A percentile compares a stretch with the other conserved stretches of the same genome.
Evolutionary conservation across 2,888 invertebrate species (phyloP).

Genomic region (Tiliacea aurago): DNA sequence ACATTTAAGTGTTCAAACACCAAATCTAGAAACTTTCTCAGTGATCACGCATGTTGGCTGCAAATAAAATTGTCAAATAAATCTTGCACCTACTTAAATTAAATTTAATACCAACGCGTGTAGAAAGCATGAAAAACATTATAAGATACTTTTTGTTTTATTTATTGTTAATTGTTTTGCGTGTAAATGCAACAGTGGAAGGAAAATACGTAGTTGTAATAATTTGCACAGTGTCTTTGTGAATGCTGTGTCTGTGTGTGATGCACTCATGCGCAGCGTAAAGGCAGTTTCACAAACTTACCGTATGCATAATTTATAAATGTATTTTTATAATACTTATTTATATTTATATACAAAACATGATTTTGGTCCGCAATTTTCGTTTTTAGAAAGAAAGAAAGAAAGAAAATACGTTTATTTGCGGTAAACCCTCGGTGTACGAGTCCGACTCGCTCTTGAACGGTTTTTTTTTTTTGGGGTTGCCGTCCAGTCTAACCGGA

Average conservation of each 20-base stretch:
- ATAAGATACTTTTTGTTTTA: slow-evolving; percentile 13
- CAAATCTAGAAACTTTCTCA: slow-evolving; percentile 40
- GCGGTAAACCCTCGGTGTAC: too few species aligned
- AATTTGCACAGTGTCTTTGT: slow-evolving; percentile 34
- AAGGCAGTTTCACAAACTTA: slow-evolving; percentile 7
- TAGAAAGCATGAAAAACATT: slow-evolving; percentile 38
- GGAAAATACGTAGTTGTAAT: slow-evolving; percentile 27
- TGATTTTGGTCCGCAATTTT: too few species aligned
- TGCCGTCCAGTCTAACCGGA: too few species aligned
- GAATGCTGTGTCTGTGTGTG: slow-evolving; percentile 12
- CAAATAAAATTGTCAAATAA: slow-evolving; percentile 34
- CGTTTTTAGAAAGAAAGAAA: too few species aligned
- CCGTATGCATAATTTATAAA: too few species aligned
- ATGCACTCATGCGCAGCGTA: slow-evolving; percentile 36
- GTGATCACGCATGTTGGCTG: slow-evolving; percentile 35
- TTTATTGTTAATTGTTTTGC: slow-evolving; percentile 44
- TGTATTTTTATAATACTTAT: too few species aligned
- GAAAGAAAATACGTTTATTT: too few species aligned
- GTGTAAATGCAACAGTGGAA: slow-evolving; percentile 17
- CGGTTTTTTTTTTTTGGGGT: too few species aligned
- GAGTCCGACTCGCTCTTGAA: too few species aligned
- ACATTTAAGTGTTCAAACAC: slow-evolving; percentile 41
- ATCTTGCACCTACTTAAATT: slow-evolving; percentile 2
- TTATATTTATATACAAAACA: too few species aligned
- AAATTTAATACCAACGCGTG: slow-evolving; percentile 25